Evolutionary conservation across 2,888 invertebrate genomes (phyloP).

Genomic region (Sesia bembeciformis): DNA sequence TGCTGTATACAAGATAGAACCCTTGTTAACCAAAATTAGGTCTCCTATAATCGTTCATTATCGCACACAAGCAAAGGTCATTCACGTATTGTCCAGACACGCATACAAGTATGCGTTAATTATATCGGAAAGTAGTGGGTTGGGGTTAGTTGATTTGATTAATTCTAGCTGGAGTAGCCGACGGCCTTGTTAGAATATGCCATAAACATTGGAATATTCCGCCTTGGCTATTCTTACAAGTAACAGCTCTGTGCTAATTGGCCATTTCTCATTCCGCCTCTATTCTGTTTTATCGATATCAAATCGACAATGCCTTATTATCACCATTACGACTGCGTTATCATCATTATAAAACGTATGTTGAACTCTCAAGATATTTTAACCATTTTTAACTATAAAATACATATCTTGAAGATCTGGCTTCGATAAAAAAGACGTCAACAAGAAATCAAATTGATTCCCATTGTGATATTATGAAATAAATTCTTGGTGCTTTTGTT

Average conservation of each 20-base stretch:
- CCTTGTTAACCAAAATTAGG: slow-evolving; percentile 50
- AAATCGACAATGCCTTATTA: not conserved
- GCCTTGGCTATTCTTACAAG: slow-evolving; percentile 33
- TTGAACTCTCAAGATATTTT: not conserved
- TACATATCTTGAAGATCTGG: too few species aligned
- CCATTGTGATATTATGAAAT: too few species aligned
- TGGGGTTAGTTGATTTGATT: slow-evolving; percentile 74
- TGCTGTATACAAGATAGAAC: slow-evolving; percentile 27
- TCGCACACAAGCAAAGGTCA: slow-evolving; percentile 56
- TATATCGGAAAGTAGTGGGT: slow-evolving; percentile 73
- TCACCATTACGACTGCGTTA: not conserved
- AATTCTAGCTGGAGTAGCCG: slow-evolving; percentile 65
- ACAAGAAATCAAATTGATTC: too few species aligned
- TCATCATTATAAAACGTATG: not conserved
- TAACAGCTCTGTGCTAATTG: slow-evolving; percentile 38
- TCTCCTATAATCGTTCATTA: slow-evolving; percentile 73
- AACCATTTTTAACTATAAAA: not conserved
- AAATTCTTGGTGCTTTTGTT: too few species aligned
- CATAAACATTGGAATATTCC: slow-evolving; percentile 64
- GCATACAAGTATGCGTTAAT: slow-evolving; percentile 68
- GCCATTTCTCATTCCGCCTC: slow-evolving; percentile 17
- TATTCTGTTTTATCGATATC: not conserved
- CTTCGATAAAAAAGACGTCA: too few species aligned
- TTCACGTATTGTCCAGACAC: slow-evolving; percentile 60
- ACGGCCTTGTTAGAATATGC: slow-evolving; percentile 59